phyloP scores from a whole-genome alignment of 2,888 invertebrate species.

The Lasiommata megera region DNA sequence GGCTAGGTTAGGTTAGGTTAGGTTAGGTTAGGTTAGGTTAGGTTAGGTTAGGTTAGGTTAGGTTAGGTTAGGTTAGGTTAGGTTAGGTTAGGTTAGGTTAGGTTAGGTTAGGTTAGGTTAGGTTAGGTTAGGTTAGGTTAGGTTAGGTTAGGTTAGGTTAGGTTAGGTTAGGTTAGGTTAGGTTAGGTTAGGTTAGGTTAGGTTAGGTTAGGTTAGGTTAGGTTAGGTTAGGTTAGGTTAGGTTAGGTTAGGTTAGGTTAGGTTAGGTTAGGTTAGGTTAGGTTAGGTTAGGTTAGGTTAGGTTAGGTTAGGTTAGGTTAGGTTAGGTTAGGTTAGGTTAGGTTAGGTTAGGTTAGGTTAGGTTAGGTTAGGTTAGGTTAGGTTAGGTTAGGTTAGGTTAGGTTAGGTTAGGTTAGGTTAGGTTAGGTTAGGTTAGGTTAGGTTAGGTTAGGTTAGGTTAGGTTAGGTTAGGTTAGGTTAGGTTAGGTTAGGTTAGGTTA shows the following conservation, averaged over 20 bases:
- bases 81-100: conserved; percentile 25
- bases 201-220: conserved; percentile 37
- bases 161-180: conserved; percentile 30
- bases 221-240: conserved; percentile 37
- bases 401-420: conserved; percentile 5
- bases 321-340: conserved; percentile 19
- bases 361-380: background rate
- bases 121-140: conserved; percentile 29
- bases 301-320: conserved; percentile 23
- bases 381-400: conserved; percentile 1
- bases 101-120: conserved; percentile 23
- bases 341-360: conserved; percentile 18
- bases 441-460: conserved; percentile 32
- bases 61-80: conserved; percentile 24
- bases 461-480: conserved; percentile 24
- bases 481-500: conserved; percentile 5
- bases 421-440: conserved; percentile 5
- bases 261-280: conserved; percentile 25
- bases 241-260: conserved; percentile 25
- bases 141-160: conserved; percentile 28
- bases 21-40: conserved; percentile 37
- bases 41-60: conserved; percentile 34
- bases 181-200: conserved; percentile 36
- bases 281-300: conserved; percentile 28
- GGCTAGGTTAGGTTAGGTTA: conserved; percentile 37